Evolutionary conservation across 2,797 vertebrate species (phyloP).

Genomic region (Siniperca undulata): DNA sequence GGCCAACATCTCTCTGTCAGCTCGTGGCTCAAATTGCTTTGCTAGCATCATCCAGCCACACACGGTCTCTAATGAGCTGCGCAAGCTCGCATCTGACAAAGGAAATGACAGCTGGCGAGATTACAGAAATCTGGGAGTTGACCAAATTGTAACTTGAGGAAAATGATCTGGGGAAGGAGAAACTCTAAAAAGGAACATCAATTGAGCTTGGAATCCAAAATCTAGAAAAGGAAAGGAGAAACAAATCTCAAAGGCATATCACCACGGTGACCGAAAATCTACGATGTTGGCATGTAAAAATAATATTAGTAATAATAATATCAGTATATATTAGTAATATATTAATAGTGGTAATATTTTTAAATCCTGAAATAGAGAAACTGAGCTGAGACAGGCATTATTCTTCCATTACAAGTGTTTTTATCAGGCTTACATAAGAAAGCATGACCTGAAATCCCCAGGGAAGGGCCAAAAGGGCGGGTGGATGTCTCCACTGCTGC

Average conservation of each 20-base stretch:
- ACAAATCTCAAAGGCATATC: slow-evolving; percentile 4
- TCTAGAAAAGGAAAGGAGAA: neutral
- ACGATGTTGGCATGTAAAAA: neutral
- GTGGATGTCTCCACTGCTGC: slow-evolving; percentile 27
- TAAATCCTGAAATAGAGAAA: slow-evolving; percentile 5
- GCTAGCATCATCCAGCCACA: slow-evolving; percentile 43
- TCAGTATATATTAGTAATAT: too few species aligned
- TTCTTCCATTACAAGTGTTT: slow-evolving; percentile 22
- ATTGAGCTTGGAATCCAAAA: neutral
- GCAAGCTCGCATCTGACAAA: slow-evolving; percentile 49
- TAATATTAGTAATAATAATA: neutral
- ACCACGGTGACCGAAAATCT: slow-evolving; percentile 30
- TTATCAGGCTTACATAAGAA: slow-evolving; percentile 50
- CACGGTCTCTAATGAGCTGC: slow-evolving; percentile 61
- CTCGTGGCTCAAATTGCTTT: slow-evolving; percentile 44
- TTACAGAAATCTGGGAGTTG: slow-evolving; percentile 58
- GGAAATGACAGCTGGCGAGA: slow-evolving; percentile 53
- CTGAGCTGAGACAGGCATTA: neutral
- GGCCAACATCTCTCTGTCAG: slow-evolving; percentile 33
- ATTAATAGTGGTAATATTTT: neutral
- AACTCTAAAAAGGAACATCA: slow-evolving; percentile 28
- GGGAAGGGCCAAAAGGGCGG: slow-evolving; percentile 29
- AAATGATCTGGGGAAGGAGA: slow-evolving; percentile 33
- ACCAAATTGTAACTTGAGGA: slow-evolving; percentile 51
- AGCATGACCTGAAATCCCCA: slow-evolving; percentile 52